These are phyloP conservation scores for Euura saliciscinereae DNA, from an alignment of 1,140 invertebrate genomes.

Conservation along the genomic window DNA sequence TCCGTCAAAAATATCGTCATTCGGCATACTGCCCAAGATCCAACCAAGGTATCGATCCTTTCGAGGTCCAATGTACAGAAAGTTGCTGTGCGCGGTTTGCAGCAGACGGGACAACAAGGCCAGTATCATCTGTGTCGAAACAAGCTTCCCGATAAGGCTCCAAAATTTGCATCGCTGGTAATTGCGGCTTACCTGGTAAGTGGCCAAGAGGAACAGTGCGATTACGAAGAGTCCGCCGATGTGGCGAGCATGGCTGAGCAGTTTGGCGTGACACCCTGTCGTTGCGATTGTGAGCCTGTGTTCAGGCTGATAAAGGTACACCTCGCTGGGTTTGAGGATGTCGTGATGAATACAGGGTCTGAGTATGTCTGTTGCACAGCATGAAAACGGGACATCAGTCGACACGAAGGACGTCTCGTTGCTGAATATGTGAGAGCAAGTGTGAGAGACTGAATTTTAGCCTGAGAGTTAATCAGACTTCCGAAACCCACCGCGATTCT, in stretches of 20 bases:
- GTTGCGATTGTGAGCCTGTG: slow-evolving; percentile 18
- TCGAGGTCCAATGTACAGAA: slow-evolving; percentile 12
- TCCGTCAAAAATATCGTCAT: not conserved
- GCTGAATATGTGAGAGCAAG: not conserved
- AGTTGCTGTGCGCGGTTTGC: slow-evolving; percentile 25
- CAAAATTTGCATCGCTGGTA: not conserved
- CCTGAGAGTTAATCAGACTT: no score
- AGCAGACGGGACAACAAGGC: slow-evolving; percentile 26
- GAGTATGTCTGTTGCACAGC: slow-evolving; percentile 22
- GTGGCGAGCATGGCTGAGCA: slow-evolving; percentile 6
- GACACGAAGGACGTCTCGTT: not conserved
- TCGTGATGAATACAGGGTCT: slow-evolving; percentile 21
- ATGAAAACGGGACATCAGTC: slow-evolving; percentile 32
- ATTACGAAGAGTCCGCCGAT: slow-evolving; percentile 15
- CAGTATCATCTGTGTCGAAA: slow-evolving; percentile 21
- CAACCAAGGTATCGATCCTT: slow-evolving; percentile 20
- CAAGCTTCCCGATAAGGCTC: not conserved
- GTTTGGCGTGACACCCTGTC: slow-evolving; percentile 21
- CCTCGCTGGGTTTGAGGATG: slow-evolving; percentile 13
- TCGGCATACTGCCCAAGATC: slow-evolving; percentile 23
- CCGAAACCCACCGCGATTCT: not conserved
- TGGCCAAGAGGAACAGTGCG: slow-evolving; percentile 19
- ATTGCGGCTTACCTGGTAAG: slow-evolving; percentile 27
- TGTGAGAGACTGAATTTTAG: not conserved
- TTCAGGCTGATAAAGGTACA: slow-evolving; percentile 19